Evolutionary conservation across 2,113 vertebrate species (phyloP), one percentile per base, ranked within the genome.

Genomic region (Lycaon pictus): DNA sequence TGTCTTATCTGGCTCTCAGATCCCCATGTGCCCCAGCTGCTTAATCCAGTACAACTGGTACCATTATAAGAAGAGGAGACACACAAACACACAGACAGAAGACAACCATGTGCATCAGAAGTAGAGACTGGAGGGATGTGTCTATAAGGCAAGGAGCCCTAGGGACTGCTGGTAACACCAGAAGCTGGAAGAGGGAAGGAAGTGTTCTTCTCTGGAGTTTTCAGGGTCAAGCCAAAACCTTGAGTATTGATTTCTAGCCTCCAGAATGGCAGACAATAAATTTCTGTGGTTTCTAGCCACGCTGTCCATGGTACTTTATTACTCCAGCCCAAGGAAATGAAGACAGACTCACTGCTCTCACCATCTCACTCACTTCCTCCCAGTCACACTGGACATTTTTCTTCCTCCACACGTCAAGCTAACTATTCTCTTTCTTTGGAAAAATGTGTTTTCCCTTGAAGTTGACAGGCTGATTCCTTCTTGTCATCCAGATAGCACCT

Each of bases 91-190:
- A 58, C 0, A 11, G 10, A n/a, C 72, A 82, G 60, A 77, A 43
- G 29, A 58, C 11, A 19, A 29, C 13, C 37, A 0, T 12, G 3
- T 13, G 48, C 1, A 17, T 83, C 16, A 32, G 67, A 60, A 11
- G 19, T 51, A 17, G 20, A 63, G 56, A 5, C 15, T 10, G 15
- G 13, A 43, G 3, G 2, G 11, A 13, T 5, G 5, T 9, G 11
- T 53, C 20, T n/a, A 32, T 3, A 25, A 37, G 16, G 15, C 35
- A 29, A n/a, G 4, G 20, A 11, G 1, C 0, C 0, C 56, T 4
- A 19, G 35, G 19, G 35, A 58, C 7, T 7, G 9, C 4, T 9
- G 25, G 8, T 11, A 37, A 88, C 3, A 12, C 51, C 29, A 58
- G 62, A 32, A 53, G 27, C 13, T 35, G 29, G 48, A n/a, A 65